Evolutionary conservation across 1,140 invertebrate genomes (phyloP).

Genomic region (Drosophila malerkotliana): DNA sequence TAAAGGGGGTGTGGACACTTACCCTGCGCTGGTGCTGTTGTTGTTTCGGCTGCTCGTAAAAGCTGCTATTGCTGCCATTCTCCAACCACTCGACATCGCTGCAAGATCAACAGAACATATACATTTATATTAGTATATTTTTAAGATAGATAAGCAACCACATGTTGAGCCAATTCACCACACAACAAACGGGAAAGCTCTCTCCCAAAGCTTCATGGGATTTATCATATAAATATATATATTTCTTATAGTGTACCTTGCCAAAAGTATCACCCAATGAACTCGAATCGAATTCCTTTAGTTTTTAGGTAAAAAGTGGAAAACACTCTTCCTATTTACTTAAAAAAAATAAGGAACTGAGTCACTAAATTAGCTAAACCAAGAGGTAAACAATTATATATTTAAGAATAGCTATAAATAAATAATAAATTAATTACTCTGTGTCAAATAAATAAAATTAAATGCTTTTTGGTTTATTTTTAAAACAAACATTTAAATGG

Average conservation of each 20-base stretch:
- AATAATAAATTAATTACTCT: not conserved
- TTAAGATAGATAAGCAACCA: slow-evolving; percentile 47
- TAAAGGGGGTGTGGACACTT: slow-evolving; percentile 45
- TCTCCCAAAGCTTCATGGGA: slow-evolving; percentile 14
- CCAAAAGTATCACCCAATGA: slow-evolving; percentile 10
- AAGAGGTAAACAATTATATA: not conserved
- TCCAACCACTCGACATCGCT: slow-evolving; percentile 73
- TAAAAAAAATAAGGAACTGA: not conserved
- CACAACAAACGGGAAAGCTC: slow-evolving; percentile 62
- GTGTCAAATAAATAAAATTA: not conserved
- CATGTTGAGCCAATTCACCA: slow-evolving; percentile 76
- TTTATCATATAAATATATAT: not conserved
- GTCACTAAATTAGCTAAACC: not conserved
- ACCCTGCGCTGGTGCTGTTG: slow-evolving; percentile 62
- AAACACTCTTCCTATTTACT: not conserved
- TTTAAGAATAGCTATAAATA: not conserved
- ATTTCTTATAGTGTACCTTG: not conserved
- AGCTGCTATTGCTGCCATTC: slow-evolving; percentile 69
- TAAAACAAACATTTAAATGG: not conserved
- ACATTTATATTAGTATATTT: not conserved
- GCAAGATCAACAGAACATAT: slow-evolving; percentile 48
- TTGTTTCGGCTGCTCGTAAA: slow-evolving; percentile 64
- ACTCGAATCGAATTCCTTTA: slow-evolving; percentile 4
- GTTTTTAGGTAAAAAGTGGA: not conserved
- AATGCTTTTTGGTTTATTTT: not conserved